These are phyloP conservation scores for Xanthorhoe designata DNA, from an alignment of 2,888 invertebrate species.

Conservation along the genomic window DNA sequence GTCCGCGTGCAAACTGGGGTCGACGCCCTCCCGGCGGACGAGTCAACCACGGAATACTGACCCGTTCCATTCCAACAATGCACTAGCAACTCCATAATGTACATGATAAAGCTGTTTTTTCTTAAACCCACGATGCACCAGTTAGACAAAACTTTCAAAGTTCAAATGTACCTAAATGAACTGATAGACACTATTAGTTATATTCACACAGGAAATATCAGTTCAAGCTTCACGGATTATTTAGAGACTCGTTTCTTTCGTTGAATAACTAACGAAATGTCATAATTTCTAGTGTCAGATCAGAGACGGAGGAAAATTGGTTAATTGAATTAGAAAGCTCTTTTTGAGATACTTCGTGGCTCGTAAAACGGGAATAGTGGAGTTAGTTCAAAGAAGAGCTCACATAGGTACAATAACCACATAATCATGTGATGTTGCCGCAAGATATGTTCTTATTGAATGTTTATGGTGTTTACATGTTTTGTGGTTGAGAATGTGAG, in stretches of 20 bases:
- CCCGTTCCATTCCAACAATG: conserved; percentile 61
- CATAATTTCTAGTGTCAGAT: conserved; percentile 38
- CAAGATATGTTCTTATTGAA: conserved; percentile 35
- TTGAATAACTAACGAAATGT: conserved; percentile 38
- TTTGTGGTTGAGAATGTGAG: conserved; percentile 31
- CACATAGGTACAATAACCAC: conserved; percentile 29
- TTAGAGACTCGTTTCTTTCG: conserved; percentile 45
- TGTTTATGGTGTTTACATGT: conserved; percentile 41
- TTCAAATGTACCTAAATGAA: conserved; percentile 47
- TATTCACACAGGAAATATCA: conserved; percentile 52
- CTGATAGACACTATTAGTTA: conserved; percentile 47
- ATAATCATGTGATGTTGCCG: conserved; percentile 33
- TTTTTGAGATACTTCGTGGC: conserved; percentile 34
- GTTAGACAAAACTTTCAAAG: conserved; percentile 54
- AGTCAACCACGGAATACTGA: conserved; percentile 74
- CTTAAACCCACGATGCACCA: conserved; percentile 41
- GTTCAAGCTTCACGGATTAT: conserved; percentile 47
- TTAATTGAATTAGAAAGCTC: conserved; percentile 39
- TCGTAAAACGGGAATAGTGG: conserved; percentile 34
- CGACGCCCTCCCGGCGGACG: conserved; percentile 68
- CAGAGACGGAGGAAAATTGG: conserved; percentile 37
- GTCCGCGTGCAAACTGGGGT: conserved; percentile 67
- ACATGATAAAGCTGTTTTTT: conserved; percentile 50
- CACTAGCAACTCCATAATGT: conserved; percentile 51
- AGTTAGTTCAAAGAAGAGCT: conserved; percentile 31